Evolutionary conservation across 2,888 invertebrate genomes (phyloP).

Genomic region (Thera obeliscata): DNA sequence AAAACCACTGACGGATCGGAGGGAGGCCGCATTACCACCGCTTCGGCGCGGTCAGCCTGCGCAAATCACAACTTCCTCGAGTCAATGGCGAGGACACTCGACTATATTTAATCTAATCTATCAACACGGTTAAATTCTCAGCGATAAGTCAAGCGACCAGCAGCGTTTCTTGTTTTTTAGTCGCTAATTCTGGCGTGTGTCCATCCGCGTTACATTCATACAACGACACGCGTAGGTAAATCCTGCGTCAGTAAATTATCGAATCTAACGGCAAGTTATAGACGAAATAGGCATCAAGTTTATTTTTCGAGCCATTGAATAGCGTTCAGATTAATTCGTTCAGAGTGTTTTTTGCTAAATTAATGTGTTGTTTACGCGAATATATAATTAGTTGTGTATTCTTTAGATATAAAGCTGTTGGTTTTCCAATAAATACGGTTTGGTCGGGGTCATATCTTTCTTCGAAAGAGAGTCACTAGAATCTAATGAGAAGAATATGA

Average conservation of each 20-base stretch:
- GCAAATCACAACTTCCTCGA: slow-evolving; percentile 75
- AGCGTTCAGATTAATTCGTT: not conserved
- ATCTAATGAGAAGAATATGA: too few species aligned
- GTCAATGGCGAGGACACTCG: slow-evolving; percentile 81
- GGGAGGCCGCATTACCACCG: slow-evolving; percentile 68
- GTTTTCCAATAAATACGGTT: too few species aligned
- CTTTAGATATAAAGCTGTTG: too few species aligned
- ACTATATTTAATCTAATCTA: slow-evolving; percentile 73
- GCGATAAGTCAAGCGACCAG: slow-evolving; percentile 55
- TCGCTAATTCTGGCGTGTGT: slow-evolving; percentile 56
- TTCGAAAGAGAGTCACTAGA: too few species aligned
- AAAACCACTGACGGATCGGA: slow-evolving; percentile 77
- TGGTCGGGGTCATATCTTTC: too few species aligned
- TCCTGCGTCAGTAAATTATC: slow-evolving; percentile 47
- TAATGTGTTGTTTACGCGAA: too few species aligned
- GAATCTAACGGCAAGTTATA: slow-evolving; percentile 25
- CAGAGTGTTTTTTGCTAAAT: too few species aligned
- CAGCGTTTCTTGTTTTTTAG: slow-evolving; percentile 45
- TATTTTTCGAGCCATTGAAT: slow-evolving; percentile 30
- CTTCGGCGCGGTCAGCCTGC: slow-evolving; percentile 65
- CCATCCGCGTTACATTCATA: slow-evolving; percentile 55
- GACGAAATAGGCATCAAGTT: slow-evolving; percentile 25
- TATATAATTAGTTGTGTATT: not conserved
- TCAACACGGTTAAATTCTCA: slow-evolving; percentile 61
- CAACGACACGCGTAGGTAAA: slow-evolving; percentile 44